Evolutionary conservation across 2,888 invertebrate genomes (phyloP), one percentile per base, ranked within the genome.

Genomic region (Pemphredon lugubris): DNA sequence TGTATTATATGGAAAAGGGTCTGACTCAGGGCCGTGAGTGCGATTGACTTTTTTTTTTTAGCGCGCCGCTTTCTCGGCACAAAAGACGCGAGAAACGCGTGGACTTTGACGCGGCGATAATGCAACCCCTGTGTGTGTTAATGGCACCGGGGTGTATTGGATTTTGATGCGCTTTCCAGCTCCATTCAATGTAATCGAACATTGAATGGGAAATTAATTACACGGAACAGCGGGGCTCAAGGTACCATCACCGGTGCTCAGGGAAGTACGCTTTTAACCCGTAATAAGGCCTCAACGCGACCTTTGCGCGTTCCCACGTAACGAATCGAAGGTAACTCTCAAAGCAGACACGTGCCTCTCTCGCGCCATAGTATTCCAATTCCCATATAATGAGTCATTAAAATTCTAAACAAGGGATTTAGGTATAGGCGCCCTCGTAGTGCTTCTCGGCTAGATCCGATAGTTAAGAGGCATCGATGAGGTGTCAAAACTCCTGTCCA

Each of bases 201-300:
- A 54, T 68, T 65, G 65, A 74, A 78, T 66, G 51, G 54, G 51
- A 74, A 70, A 74, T 74, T 67, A 76, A 72, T 76, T 76, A 70
- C 58, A 70, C 64, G 45, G 53, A 23, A 32, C 42, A 21, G 9
- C 16, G 7, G 5, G n/a, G n/a, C n/a, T n/a, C n/a, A 54, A 34
- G 47, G n/a, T 2, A 2, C 4, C 39, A 40, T 11, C 26, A 40
- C n/a, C 39, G 23, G 9, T 32, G 34, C 45, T 55, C 21, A 44
- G 16, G n/a, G 14, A 54, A 40, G 16, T 45, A 37, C 37, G 58
- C 51, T 53, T 61, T 48, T 44, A 44, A 68, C 7, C 34, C 6
- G 7, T 5, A 11, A 5, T 34, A 34, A 34, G 6, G 6, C 2
- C 11, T 9, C 4, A 44, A 7, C 7, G 26, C 3, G 7, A 26